These are phyloP conservation scores for Zaprionus lineosus DNA, from an alignment of 2,888 invertebrate genomes.

Conservation along the genomic window DNA sequence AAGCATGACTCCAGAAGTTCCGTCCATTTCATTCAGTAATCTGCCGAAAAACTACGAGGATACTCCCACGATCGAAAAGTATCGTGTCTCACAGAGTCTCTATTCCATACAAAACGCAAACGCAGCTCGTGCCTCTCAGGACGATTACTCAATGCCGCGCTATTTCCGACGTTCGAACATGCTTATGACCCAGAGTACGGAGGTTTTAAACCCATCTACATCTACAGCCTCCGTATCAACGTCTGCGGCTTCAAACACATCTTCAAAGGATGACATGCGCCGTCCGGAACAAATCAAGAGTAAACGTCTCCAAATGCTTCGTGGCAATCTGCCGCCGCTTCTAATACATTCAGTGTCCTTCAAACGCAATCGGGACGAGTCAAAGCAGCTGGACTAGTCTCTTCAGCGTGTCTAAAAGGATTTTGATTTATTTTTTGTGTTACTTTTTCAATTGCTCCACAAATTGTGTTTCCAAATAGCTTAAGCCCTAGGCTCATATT, in stretches of 20 bases:
- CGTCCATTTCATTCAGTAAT: conserved; percentile 82
- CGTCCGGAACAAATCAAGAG: conserved; percentile 80
- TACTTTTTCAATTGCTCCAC: too few species aligned
- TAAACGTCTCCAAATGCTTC: conserved; percentile 81
- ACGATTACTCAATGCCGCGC: conserved; percentile 86
- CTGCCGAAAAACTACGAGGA: conserved; percentile 83
- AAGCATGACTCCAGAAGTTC: conserved; percentile 83
- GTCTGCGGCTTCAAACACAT: conserved; percentile 57
- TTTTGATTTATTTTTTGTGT: too few species aligned
- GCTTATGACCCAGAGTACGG: conserved; percentile 79
- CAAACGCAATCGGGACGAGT: conserved; percentile 77
- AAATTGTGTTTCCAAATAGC: too few species aligned
- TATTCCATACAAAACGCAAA: conserved; percentile 84
- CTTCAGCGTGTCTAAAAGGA: too few species aligned
- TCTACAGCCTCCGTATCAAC: conserved; percentile 62
- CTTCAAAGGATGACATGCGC: conserved; percentile 65
- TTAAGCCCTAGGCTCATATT: too few species aligned
- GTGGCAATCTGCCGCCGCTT: conserved; percentile 81
- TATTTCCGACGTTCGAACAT: conserved; percentile 84
- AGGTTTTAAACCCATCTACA: conserved; percentile 67
- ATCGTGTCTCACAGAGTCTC: conserved; percentile 81
- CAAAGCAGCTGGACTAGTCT: conserved; percentile 73
- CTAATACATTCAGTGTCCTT: conserved; percentile 82
- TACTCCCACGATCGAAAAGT: conserved; percentile 83
- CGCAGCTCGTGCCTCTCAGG: conserved; percentile 82